Percentiles rank a stretch among this genome's conserved stretches.
These are phyloP conservation scores for Gopherus flavomarginatus DNA, from an alignment of 2,113 vertebrate species.

Conservation along the genomic window DNA sequence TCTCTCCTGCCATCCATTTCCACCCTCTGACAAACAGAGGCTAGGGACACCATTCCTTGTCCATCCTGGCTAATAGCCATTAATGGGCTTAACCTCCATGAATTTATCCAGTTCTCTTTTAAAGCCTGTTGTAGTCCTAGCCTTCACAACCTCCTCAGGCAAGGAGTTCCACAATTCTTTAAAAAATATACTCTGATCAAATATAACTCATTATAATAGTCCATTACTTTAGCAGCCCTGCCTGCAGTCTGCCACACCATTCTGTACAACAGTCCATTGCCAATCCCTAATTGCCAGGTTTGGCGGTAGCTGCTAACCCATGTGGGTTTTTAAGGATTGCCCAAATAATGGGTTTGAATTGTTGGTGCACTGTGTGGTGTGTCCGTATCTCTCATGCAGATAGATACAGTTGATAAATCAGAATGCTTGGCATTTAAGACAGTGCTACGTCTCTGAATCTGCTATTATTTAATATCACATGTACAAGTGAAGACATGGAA, in stretches of 20 bases:
- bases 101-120: too few relatives aligned
- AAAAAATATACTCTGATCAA: not conserved
- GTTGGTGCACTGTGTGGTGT: not conserved
- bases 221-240: not conserved
- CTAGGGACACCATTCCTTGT: too few relatives aligned
- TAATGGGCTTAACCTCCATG: too few relatives aligned
- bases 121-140: too few relatives aligned
- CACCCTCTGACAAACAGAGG: too few relatives aligned
- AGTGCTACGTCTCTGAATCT: not conserved
- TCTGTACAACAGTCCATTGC: not conserved
- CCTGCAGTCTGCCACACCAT: not conserved
- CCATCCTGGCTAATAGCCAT: too few relatives aligned
- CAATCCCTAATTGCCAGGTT: not conserved
- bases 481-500: not conserved
- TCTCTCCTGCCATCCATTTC: too few relatives aligned
- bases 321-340: not conserved
- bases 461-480: not conserved
- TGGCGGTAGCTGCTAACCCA: not conserved
- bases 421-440: too few relatives aligned
- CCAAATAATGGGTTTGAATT: not conserved
- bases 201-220: not conserved
- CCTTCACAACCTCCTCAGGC: too few relatives aligned
- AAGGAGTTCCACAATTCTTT: not conserved
- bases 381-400: not conserved
- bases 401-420: not conserved